Conservation (phyloP, 23 tunicate genomes). For the Phallusia fumigata region DNA sequence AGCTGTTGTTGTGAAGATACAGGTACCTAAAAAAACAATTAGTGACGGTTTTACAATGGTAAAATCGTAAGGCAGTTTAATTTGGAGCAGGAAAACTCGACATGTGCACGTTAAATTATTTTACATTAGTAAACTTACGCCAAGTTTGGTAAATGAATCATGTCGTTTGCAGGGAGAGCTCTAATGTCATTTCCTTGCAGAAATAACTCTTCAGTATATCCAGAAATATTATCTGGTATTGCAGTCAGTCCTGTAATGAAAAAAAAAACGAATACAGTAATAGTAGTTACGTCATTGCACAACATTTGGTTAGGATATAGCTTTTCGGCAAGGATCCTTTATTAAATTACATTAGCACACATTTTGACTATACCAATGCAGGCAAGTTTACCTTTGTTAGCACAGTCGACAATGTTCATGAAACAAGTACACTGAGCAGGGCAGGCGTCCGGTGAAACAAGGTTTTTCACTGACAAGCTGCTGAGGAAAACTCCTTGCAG, state of each 20-base stretch:
- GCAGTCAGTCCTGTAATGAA: neutral
- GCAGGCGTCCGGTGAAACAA: neutral
- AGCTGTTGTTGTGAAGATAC: conserved; percentile 52
- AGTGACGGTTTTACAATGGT: too few relatives aligned
- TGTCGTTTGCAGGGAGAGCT: neutral
- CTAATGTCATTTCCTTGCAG: conserved; percentile 44
- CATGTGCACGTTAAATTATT: neutral
- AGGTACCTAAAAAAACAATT: conserved; percentile 23
- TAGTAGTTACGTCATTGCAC: too few relatives aligned
- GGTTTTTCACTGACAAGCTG: neutral
- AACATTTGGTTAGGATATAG: too few relatives aligned
- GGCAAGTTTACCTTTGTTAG: neutral
- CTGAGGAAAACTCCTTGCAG: neutral
- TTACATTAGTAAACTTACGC: neutral
- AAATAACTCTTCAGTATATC: conserved; percentile 37
- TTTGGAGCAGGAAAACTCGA: neutral
- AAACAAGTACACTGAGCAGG: neutral
- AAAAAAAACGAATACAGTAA: neutral
- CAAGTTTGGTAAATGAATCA: conserved; percentile 7
- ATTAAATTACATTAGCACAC: too few relatives aligned
- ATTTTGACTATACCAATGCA: too few relatives aligned
- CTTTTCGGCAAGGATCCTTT: too few relatives aligned
- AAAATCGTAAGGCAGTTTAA: neutral
- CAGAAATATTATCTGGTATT: neutral
- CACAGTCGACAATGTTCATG: neutral